phyloP scores from a whole-genome alignment of 2,113 vertebrate species.

The Strix aluco region DNA sequence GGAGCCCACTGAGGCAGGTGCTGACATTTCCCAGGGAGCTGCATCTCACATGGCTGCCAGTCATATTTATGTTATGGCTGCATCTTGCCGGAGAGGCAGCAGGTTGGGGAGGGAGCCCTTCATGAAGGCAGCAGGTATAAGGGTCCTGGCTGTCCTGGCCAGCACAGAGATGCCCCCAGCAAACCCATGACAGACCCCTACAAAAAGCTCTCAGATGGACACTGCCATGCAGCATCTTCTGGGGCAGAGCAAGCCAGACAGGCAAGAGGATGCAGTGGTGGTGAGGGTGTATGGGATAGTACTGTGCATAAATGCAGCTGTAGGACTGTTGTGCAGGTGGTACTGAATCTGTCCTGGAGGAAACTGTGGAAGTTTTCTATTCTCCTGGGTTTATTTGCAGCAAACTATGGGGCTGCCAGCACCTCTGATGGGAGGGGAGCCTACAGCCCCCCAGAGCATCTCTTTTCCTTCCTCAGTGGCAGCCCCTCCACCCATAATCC shows the following conservation, averaged over 20 bases:
- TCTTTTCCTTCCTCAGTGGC: not conserved
- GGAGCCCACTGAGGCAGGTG: not conserved
- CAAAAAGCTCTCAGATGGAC: not conserved
- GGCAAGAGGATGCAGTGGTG: not conserved
- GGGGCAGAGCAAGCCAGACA: not conserved
- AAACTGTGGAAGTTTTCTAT: fast-evolving
- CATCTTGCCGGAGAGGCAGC: not conserved
- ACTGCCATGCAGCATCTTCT: not conserved
- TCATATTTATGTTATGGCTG: not conserved
- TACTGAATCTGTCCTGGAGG: not conserved
- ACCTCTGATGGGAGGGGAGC: not conserved
- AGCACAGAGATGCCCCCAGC: not conserved
- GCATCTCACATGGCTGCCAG: not conserved
- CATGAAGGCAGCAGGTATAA: not conserved
- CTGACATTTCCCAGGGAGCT: not conserved
- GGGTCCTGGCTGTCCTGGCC: not conserved
- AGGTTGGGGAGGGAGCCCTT: not conserved
- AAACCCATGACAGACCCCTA: not conserved
- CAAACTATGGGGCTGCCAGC: not conserved
- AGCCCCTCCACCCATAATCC: not conserved
- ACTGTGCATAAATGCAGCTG: not conserved
- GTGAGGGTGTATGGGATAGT: too few species aligned
- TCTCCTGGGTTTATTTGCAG: not conserved
- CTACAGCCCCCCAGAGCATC: not conserved
- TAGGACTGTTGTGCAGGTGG: not conserved